A percentile compares a stretch with the other conserved stretches of the same genome.
Evolutionary conservation across 2,797 vertebrate species (phyloP).

Genomic region (Mastacembelus armatus): DNA sequence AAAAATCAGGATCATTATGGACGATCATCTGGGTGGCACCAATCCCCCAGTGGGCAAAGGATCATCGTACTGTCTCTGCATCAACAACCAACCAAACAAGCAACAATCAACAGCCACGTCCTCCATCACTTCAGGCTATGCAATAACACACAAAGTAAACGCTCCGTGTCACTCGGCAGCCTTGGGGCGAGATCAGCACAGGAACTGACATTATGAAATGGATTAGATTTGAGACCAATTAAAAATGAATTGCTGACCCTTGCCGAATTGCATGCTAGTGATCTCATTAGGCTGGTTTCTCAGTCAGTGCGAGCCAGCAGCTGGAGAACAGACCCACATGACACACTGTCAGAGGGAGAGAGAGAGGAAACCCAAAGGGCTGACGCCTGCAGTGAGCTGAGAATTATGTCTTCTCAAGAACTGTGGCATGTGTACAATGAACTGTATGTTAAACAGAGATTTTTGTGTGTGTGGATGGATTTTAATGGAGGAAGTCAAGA

Average conservation of each 20-base stretch:
- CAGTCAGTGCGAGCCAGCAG: slow-evolving; percentile 60
- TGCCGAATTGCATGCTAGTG: slow-evolving; percentile 79
- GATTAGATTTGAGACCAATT: slow-evolving; percentile 86
- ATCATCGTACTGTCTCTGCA: slow-evolving; percentile 19
- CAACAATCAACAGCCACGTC: slow-evolving; percentile 49
- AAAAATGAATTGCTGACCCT: slow-evolving; percentile 86
- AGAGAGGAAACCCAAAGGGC: slow-evolving; percentile 63
- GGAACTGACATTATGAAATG: slow-evolving; percentile 80
- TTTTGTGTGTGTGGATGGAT: neutral
- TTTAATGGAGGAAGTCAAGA: too few relatives aligned
- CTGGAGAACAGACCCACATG: slow-evolving; percentile 67
- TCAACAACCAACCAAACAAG: slow-evolving; percentile 39
- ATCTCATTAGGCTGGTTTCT: slow-evolving; percentile 82
- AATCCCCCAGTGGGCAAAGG: slow-evolving; percentile 11
- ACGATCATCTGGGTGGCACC: slow-evolving; percentile 27
- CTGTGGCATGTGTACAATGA: slow-evolving; percentile 24
- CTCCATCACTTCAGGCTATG: slow-evolving; percentile 52
- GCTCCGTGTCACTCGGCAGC: slow-evolving; percentile 63
- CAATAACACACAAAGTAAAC: slow-evolving; percentile 57
- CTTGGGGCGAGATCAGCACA: slow-evolving; percentile 65
- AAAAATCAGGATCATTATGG: slow-evolving; percentile 33
- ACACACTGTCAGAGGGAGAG: slow-evolving; percentile 69
- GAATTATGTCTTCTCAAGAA: slow-evolving; percentile 41
- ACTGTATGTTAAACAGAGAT: neutral
- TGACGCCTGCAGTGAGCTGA: slow-evolving; percentile 42